Evolutionary conservation across 2,113 vertebrate species (phyloP), one percentile per base, ranked within the genome.

Genomic region (Sander lucioperca): DNA sequence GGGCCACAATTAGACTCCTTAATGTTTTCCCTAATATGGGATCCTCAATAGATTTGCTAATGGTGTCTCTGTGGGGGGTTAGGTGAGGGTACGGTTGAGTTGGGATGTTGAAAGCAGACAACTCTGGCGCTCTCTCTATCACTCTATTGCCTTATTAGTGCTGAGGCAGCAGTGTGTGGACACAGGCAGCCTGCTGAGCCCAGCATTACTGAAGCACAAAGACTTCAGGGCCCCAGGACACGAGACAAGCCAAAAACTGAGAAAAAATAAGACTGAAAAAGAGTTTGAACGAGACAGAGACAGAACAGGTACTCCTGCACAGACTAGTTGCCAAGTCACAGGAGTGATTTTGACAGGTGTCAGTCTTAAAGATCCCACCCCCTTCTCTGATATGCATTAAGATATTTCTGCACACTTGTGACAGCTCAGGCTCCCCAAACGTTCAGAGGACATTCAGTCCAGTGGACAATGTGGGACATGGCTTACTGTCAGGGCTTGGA

Each of bases 101-200:
- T 81, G 85, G 88, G 86, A 90, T 81, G 81, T 83, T 94, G 88
- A 94, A 93, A 92, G 90, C 93, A 91, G 87, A 91, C 90, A 88
- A 89, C 86, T 86, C 89, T 89, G 83, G 88, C 30, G 64, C 88
- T 79, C 87, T 86, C 88, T 88, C 91, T 89, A 93, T 93, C 91
- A 87, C 91, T 92, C 93, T 87, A 78, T 90, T 79, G 78, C 88
- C 93, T 90, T 89, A 91, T 94, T 94, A 93, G 88, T 93, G 94
- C 94, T 95, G 95, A 95, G 92, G 86, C 91, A 94, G 95, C 95
- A 94, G 85, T 90, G 91, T 94, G 91, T 90, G 91, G 86, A 93
- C 86, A 91, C 74, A 83, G 90, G 87, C 88, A 83, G 90, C 90
- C 73, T 94, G 95, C 95, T 96, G 95, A 95, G 94, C 81, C 88